A percentile compares a stretch with the other conserved stretches of the same genome.
Evolutionary conservation across 2,888 invertebrate genomes (phyloP).

Genomic region (Papilio protenor): DNA sequence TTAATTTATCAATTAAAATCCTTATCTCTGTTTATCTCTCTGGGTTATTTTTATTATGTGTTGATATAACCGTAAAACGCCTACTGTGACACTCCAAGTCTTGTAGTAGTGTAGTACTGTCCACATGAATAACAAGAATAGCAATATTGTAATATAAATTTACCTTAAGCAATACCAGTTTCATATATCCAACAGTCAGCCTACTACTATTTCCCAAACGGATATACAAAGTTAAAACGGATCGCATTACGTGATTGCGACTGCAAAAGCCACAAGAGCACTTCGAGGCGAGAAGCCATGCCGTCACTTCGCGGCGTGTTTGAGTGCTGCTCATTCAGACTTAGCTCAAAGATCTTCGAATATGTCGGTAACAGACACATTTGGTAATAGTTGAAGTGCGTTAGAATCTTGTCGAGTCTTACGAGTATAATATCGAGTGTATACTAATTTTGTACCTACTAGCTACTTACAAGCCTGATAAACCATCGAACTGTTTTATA

Average conservation of each 20-base stretch:
- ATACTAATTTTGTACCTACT: no score
- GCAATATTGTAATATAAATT: no score
- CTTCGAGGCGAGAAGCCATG: slow-evolving; percentile 38
- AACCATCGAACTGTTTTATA: no score
- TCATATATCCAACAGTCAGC: background rate
- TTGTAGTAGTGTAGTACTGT: no score
- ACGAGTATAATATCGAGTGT: background rate
- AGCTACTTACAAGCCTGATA: no score
- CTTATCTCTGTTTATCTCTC: no score
- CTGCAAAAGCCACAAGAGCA: slow-evolving; percentile 44
- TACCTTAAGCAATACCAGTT: background rate
- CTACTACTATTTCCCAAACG: background rate
- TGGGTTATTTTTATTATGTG: no score
- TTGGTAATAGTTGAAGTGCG: background rate
- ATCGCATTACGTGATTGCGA: slow-evolving; percentile 43
- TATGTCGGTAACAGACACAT: slow-evolving; percentile 14
- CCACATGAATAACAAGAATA: no score
- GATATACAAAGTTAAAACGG: slow-evolving; percentile 43
- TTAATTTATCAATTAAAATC: no score
- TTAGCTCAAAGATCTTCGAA: slow-evolving; percentile 1
- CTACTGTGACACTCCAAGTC: no score
- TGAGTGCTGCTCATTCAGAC: slow-evolving; percentile 35
- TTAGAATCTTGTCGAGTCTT: background rate
- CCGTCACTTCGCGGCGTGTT: slow-evolving; percentile 39
- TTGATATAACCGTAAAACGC: no score